A percentile compares a stretch with the other conserved stretches of the same genome.
phyloP scores from a whole-genome alignment of 1,140 invertebrate species.

The Diuraphis noxia region DNA sequence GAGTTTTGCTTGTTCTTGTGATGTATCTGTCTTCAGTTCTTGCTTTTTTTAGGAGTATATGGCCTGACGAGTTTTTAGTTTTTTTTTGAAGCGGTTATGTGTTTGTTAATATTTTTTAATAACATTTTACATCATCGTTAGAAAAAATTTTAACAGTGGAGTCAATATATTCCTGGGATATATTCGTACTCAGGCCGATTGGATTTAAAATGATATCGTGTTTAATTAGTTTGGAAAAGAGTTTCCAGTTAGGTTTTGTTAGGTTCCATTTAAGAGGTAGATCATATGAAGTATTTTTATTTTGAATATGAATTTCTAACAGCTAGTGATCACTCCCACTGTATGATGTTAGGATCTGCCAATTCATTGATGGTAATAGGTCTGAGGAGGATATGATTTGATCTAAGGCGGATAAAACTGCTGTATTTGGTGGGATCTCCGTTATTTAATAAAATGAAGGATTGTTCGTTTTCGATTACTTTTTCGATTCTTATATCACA shows the following conservation, averaged over 20 bases:
- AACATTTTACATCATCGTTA: background rate
- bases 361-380: background rate
- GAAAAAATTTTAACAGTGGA: background rate
- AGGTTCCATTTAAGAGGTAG: background rate
- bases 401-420: background rate
- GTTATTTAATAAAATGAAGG: background rate
- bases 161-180: background rate
- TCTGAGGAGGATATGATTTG: background rate
- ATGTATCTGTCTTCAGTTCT: too few relatives aligned
- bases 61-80: too few relatives aligned
- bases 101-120: too few relatives aligned
- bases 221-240: background rate
- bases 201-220: background rate
- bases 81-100: too few relatives aligned
- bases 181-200: background rate
- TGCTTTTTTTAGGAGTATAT: too few relatives aligned
- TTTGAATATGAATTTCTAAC: background rate
- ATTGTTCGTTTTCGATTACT: background rate
- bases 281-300: too few relatives aligned
- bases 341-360: background rate
- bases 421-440: background rate
- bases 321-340: background rate
- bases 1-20: too few relatives aligned
- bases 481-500: constrained; percentile 7
- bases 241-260: background rate